These are phyloP conservation scores for Apodemus sylvaticus DNA, from an alignment of 2,113 vertebrate genomes.

Conservation along the genomic window DNA sequence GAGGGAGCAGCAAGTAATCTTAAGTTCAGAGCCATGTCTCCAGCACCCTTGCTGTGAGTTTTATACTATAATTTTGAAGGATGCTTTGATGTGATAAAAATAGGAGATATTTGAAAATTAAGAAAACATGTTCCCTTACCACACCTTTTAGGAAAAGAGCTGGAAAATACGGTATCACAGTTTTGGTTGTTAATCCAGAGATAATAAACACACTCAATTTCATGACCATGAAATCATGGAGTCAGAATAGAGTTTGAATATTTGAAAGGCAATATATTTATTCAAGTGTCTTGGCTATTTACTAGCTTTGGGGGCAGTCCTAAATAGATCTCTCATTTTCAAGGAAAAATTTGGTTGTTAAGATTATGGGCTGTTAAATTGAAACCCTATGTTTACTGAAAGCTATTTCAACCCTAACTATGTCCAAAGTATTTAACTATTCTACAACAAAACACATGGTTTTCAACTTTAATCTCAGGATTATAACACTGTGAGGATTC, in stretches of 20 bases:
- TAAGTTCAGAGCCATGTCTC: not conserved
- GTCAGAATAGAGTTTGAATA: not conserved
- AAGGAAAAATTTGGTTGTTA: not conserved
- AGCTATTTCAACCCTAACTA: not conserved
- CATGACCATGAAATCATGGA: not conserved
- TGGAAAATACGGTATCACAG: not conserved
- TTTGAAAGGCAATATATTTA: not conserved
- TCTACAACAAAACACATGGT: not conserved
- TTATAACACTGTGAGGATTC: not conserved
- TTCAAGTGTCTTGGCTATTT: not conserved
- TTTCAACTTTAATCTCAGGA: not conserved
- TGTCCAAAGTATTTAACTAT: not conserved
- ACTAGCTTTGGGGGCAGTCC: not conserved
- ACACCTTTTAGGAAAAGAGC: not conserved
- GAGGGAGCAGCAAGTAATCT: not conserved
- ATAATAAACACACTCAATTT: not conserved
- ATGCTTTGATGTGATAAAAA: not conserved
- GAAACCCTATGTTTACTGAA: not conserved
- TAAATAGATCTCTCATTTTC: not conserved
- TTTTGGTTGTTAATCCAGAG: not conserved
- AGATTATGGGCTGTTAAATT: not conserved
- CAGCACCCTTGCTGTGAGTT: not conserved
- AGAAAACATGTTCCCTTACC: not conserved
- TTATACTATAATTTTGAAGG: not conserved
- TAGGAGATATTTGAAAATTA: not conserved